These are phyloP conservation scores for Turritopsis dohrnii DNA, from an alignment of 30 jellyfish, hydroid and myxozoan genomes.

Conservation along the genomic window DNA sequence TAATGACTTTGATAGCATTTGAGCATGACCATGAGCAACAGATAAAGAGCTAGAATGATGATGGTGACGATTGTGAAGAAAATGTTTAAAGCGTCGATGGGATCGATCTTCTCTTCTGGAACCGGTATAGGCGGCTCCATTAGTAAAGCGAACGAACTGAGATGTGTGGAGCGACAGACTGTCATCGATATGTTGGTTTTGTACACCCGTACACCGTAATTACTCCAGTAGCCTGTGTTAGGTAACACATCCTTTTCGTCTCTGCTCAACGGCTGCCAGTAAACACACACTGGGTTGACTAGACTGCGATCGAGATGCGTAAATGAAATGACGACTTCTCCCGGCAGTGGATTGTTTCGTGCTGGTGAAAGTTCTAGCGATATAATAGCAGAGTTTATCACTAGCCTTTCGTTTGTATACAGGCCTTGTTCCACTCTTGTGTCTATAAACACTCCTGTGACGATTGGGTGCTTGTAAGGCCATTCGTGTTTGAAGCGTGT, in stretches of 20 bases:
- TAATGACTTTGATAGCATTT: conserved; percentile 55
- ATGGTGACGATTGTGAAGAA: conserved; percentile 50
- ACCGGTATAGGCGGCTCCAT: conserved; percentile 74
- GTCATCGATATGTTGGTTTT: conserved; percentile 63
- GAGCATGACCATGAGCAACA: conserved; percentile 46
- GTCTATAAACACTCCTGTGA: conserved; percentile 65
- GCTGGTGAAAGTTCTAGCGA: conserved; percentile 65
- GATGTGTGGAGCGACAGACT: conserved; percentile 61
- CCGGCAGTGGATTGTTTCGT: conserved; percentile 68
- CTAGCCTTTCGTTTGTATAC: conserved; percentile 32
- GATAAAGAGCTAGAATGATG: conserved; percentile 35
- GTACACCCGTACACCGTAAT: conserved; percentile 67
- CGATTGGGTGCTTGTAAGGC: conserved; percentile 57
- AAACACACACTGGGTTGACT: conserved; percentile 76
- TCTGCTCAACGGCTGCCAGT: conserved; percentile 71
- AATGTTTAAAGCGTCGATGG: conserved; percentile 51
- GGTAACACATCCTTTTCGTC: conserved; percentile 27
- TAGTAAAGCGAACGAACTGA: conserved; percentile 72
- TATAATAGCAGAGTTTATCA: conserved; percentile 64
- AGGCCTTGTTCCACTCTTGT: conserved; percentile 52
- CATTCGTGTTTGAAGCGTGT: conserved; percentile 59
- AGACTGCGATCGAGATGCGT: conserved; percentile 55
- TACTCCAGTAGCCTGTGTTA: conserved; percentile 82
- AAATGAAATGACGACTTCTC: conserved; percentile 62
- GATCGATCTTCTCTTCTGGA: conserved; percentile 62